Evolutionary conservation across 2,113 vertebrate genomes (phyloP).

Genomic region (Patagioenas fasciata): DNA sequence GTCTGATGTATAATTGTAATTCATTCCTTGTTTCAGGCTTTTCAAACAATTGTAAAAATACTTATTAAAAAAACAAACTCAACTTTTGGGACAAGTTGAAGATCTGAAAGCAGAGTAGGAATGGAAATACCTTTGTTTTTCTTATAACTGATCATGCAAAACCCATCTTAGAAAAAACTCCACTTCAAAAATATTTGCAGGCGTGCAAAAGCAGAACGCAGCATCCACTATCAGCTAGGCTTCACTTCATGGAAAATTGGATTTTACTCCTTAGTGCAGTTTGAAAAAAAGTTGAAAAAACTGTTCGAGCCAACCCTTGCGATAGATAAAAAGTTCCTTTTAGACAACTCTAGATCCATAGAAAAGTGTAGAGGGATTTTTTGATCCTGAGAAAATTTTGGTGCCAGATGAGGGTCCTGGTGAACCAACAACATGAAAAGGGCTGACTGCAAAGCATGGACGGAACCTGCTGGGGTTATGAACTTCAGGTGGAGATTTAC

Average conservation of each 20-base stretch:
- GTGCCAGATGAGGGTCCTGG: neutral
- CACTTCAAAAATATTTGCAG: neutral
- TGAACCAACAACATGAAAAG: neutral
- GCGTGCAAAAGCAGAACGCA: neutral
- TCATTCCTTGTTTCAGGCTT: neutral
- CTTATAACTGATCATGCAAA: neutral
- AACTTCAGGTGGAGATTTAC: neutral
- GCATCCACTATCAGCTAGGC: neutral
- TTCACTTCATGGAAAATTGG: neutral
- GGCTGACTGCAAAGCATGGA: neutral
- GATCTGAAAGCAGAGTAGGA: neutral
- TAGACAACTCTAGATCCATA: neutral
- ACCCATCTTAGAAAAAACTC: neutral
- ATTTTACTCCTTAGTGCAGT: neutral
- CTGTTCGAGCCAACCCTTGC: neutral
- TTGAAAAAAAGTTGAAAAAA: neutral
- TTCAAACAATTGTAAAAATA: neutral
- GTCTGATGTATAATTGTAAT: neutral
- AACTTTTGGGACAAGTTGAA: neutral
- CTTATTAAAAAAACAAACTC: neutral
- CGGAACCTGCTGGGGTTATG: neutral
- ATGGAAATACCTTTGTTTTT: neutral
- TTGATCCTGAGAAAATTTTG: neutral
- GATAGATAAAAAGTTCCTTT: neutral
- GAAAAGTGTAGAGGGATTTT: neutral